Evolutionary conservation across 1,140 invertebrate species (phyloP).

Genomic region (Drosophila simulans): DNA sequence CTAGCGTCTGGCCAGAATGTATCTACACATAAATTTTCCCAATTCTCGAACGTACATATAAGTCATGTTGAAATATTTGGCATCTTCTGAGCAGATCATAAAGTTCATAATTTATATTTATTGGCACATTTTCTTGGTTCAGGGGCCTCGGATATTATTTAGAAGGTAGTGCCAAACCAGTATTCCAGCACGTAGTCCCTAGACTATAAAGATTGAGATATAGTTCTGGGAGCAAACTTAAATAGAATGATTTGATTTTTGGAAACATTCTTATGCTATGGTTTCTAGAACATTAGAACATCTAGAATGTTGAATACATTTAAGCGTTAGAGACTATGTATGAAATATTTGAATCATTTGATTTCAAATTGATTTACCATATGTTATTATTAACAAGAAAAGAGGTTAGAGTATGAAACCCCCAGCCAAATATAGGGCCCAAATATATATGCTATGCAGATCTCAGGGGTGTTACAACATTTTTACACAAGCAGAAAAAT

Average conservation of each 20-base stretch:
- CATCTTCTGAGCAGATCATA: slow-evolving; percentile 48
- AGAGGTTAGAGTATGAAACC: background rate
- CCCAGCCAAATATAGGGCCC: background rate
- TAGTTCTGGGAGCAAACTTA: no score
- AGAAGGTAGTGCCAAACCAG: background rate
- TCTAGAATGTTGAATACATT: no score
- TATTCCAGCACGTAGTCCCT: slow-evolving; percentile 20
- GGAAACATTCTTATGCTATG: no score
- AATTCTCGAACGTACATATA: slow-evolving; percentile 25
- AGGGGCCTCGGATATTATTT: slow-evolving; percentile 1
- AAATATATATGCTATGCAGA: background rate
- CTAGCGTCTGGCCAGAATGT: slow-evolving; percentile 57
- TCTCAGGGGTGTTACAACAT: slow-evolving; percentile 22
- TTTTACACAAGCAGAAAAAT: slow-evolving; percentile 11
- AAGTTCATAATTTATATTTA: slow-evolving; percentile 60
- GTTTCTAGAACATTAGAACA: no score
- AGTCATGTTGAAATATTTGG: slow-evolving; percentile 61
- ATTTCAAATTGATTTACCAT: background rate
- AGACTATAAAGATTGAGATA: slow-evolving; percentile 7
- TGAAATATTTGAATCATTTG: background rate
- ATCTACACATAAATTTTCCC: slow-evolving; percentile 54
- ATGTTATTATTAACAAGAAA: background rate
- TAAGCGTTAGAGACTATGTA: no score
- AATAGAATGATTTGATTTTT: background rate
- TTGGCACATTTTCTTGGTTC: slow-evolving; percentile 30